Evolutionary conservation across 2,888 invertebrate genomes (phyloP).

Genomic region (Nephrotoma appendiculata): DNA sequence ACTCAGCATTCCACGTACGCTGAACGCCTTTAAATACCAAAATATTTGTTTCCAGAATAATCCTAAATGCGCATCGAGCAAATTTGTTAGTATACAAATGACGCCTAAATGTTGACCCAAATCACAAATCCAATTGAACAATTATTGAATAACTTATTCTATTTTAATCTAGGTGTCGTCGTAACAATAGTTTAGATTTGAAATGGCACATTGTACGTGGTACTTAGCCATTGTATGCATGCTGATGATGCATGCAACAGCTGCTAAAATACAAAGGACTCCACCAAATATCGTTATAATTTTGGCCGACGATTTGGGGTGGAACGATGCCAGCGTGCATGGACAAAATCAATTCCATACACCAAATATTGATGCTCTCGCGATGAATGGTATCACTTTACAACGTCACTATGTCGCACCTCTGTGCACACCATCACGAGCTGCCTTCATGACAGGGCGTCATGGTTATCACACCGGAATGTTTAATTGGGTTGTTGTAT

Average conservation of each 20-base stretch:
- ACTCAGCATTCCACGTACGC: too few species aligned
- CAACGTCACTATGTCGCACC: constrained; percentile 69
- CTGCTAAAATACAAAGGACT: neutral
- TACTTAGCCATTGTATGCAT: neutral
- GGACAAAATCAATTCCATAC: constrained; percentile 78
- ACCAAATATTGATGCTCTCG: constrained; percentile 79
- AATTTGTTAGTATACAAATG: too few species aligned
- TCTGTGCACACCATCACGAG: constrained; percentile 71
- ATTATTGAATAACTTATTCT: too few species aligned
- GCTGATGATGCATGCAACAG: neutral
- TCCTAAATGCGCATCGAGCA: too few species aligned
- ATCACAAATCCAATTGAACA: too few species aligned
- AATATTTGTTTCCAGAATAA: too few species aligned
- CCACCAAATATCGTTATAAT: constrained; percentile 58
- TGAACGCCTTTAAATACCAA: too few species aligned
- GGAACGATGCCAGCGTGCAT: constrained; percentile 84
- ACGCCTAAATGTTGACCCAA: too few species aligned
- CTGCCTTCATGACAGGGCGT: constrained; percentile 69
- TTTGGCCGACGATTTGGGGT: constrained; percentile 77
- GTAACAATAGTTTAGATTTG: neutral
- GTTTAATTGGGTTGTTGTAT: constrained; percentile 53
- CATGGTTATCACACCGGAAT: constrained; percentile 72
- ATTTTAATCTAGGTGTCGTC: too few species aligned
- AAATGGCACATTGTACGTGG: neutral
- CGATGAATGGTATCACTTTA: constrained; percentile 68